Evolutionary conservation across 2,888 invertebrate species (phyloP).

Genomic region (Philopedon plagiatum): DNA sequence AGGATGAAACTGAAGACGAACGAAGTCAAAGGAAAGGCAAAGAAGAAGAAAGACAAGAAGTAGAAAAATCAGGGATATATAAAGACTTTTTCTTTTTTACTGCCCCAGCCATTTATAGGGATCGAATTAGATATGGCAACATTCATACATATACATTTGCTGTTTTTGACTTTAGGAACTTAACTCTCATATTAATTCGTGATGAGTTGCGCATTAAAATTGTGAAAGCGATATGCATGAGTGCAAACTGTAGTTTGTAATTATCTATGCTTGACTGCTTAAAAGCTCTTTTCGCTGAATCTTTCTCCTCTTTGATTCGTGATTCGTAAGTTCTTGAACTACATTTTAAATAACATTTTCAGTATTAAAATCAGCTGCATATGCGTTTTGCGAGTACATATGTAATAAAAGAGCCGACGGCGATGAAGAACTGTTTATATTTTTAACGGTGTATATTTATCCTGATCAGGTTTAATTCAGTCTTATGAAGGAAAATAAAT

Average conservation of each 20-base stretch:
- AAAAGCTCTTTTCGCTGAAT: neutral
- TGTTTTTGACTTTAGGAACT: neutral
- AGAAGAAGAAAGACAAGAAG: too few relatives aligned
- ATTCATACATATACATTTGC: neutral
- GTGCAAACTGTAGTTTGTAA: slow-evolving; percentile 6
- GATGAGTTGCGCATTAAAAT: slow-evolving; percentile 35
- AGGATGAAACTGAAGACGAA: too few relatives aligned
- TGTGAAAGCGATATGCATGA: slow-evolving; percentile 13
- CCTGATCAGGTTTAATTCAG: too few relatives aligned
- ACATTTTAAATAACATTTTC: neutral
- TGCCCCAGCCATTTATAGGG: too few relatives aligned
- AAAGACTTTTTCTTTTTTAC: too few relatives aligned
- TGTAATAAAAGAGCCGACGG: too few relatives aligned
- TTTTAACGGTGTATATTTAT: too few relatives aligned
- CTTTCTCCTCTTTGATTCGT: neutral
- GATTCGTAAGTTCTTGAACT: neutral
- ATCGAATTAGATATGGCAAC: too few relatives aligned
- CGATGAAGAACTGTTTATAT: too few relatives aligned
- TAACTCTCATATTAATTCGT: slow-evolving; percentile 5
- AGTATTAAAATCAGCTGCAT: neutral
- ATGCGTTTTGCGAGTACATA: neutral
- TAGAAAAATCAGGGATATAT: too few relatives aligned
- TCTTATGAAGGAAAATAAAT: too few relatives aligned
- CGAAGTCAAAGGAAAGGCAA: too few relatives aligned
- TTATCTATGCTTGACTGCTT: slow-evolving; percentile 7